phyloP scores from a whole-genome alignment of 1,140 invertebrate species.

The Macrobrachium nipponense region DNA sequence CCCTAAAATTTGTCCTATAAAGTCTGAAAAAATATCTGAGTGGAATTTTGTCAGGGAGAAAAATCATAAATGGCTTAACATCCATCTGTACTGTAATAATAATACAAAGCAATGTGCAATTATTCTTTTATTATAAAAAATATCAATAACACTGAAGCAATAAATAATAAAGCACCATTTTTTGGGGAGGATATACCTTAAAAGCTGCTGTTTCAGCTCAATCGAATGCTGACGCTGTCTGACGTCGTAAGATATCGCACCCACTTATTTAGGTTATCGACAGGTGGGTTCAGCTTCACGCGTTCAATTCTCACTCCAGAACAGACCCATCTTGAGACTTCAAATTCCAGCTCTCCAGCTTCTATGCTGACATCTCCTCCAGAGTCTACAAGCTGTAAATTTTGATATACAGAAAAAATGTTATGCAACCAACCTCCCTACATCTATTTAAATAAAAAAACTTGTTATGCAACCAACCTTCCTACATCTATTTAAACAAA shows the following conservation, averaged over 20 bases:
- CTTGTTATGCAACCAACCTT: neutral
- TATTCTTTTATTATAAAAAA: too few species aligned
- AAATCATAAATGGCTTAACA: too few species aligned
- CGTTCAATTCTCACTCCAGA: constrained; percentile 48
- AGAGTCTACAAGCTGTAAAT: constrained; percentile 48
- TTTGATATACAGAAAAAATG: neutral
- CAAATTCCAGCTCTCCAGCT: constrained; percentile 52
- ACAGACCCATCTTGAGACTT: constrained; percentile 54
- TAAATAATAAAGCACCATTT: too few species aligned
- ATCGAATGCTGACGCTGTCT: constrained; percentile 45
- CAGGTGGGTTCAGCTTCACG: constrained; percentile 35
- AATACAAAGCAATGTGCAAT: too few species aligned
- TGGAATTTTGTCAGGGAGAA: too few species aligned
- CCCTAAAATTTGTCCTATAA: too few species aligned
- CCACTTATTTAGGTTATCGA: constrained; percentile 46
- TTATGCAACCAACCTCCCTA: neutral
- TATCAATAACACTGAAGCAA: too few species aligned
- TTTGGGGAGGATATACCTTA: too few species aligned
- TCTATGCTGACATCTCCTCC: constrained; percentile 47
- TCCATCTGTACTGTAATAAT: too few species aligned
- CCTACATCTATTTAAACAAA: neutral
- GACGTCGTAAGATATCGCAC: constrained; percentile 58
- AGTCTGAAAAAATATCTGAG: too few species aligned
- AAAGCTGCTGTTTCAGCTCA: too few species aligned
- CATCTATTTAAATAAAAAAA: neutral